A percentile compares a stretch with the other conserved stretches of the same genome.
Conservation (phyloP, 2,797 vertebrate genomes). For the Lates japonicus region DNA sequence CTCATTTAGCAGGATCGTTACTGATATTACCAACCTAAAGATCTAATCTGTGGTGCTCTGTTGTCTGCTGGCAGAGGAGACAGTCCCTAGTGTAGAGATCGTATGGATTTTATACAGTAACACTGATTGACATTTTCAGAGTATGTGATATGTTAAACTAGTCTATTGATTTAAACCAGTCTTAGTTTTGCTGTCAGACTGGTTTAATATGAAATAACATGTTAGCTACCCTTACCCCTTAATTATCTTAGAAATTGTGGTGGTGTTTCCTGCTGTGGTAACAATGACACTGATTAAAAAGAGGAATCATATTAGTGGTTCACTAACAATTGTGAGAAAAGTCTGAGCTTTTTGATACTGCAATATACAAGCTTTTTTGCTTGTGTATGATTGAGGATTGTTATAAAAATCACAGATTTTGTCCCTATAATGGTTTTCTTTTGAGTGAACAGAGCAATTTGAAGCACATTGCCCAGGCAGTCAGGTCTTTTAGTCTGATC, state of each 20-base stretch:
- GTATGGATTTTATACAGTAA: not conserved
- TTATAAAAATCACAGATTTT: not conserved
- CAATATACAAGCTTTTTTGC: not conserved
- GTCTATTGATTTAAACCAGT: not conserved
- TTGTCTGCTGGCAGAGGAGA: not conserved
- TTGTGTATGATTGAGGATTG: not conserved
- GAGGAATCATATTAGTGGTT: not conserved
- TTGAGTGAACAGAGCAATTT: not conserved
- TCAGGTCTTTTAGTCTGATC: too few relatives aligned
- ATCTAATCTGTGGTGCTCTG: conserved; percentile 10
- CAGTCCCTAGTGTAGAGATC: not conserved
- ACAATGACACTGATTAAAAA: conserved; percentile 31
- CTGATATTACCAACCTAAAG: conserved; percentile 34
- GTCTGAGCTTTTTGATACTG: not conserved
- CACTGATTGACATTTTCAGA: not conserved
- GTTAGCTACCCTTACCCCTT: not conserved
- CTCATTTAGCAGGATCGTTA: conserved; percentile 57
- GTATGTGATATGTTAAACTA: not conserved
- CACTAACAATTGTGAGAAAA: not conserved
- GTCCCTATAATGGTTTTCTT: not conserved
- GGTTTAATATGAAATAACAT: conserved; percentile 3
- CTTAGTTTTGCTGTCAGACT: not conserved
- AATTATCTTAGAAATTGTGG: not conserved
- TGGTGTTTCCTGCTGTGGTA: conserved; percentile 7
- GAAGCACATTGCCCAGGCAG: not conserved